Evolutionary conservation across 2,113 vertebrate genomes (phyloP), one percentile per base, ranked within the genome.

Genomic region (Bos indicus): DNA sequence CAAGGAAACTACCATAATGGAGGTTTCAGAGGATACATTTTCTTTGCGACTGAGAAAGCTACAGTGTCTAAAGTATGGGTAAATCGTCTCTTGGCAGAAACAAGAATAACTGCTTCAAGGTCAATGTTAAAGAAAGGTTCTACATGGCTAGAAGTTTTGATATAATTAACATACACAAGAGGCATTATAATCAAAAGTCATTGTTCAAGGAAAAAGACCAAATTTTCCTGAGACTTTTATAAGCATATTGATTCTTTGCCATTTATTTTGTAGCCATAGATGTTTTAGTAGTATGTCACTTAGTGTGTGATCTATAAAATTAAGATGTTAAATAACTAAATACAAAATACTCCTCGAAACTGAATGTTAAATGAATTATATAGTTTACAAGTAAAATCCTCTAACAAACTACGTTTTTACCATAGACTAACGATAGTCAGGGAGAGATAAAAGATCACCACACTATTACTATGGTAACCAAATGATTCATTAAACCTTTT

Each of bases 51-150:
- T 89, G 59, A 95, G 60, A 89, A 87, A 92, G 30, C 33, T 67
- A 43, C 14, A 80, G 9, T 25, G 95, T 82, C 67, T 91, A 62
- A 94, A 93, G 2, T 56, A 51, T 60, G 77, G 6, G 36, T 95
- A 96, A 92, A 91, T 93, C 36, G 62, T 77, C 30, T 94, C 25
- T 67, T 83, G 30, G 43, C 54, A 98, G 25, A 94, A 87, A n/a
- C 21, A 17, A 78, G 25, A 90, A 78, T 59, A 96, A 57, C 16
- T 16, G 21, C 60, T 90, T 90, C 93, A 96, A 96, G 67, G 78
- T 95, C 54, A 97, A 25, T 78, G 6, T 88, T 81, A 90, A 95
- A 48, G 4, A 67, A 88, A 96, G 14, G 17, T 78, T 91, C 48
- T 57, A 26, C 9, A 48, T 48, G 86, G 33, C 48, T 62, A 30